Base-by-base conservation (phyloP, 1,140 invertebrate species). In the Drosophila triauraria region DNA sequence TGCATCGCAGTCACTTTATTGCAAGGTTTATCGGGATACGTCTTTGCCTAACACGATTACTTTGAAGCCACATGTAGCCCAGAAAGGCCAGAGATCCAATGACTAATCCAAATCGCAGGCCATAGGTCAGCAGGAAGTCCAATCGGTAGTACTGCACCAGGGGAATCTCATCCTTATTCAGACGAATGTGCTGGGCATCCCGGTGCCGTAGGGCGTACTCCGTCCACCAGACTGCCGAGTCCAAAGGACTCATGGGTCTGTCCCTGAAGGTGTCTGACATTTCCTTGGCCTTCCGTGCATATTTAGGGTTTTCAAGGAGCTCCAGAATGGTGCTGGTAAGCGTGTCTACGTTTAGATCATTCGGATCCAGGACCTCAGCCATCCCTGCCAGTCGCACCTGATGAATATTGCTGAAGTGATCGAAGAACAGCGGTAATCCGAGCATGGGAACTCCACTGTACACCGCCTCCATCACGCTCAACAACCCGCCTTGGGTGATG, bases 221-320 rank as follows among this genome's bases (percentile, higher is more conserved):
- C 0, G 94, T 93, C 95, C 95, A 95, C 90, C 94, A 95, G 13
- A 95, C 91, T 3, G 95, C 94, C 2, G 93, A 94, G 7, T 95
- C 94, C 53, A 94, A 53, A 0, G 94, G 93, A 12, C 91, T 82
- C 62, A 93, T 71, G 1, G 95, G 94, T 30, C 94, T 91, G 76
- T 95, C 95, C 46, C 78, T 91, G 64, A 95, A 95, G 6, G 92
- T 75, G 35, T 64, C 59, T 0, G 94, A 95, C 10, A 95, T 67
- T 92, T 93, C 58, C n/a, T 60, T 57, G 1, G 77, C 81, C 1
- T 40, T 68, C 3, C 2, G 1, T 0, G 44, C 15, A 13, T 84
- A 84, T 0, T 4, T 25, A 0, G 70, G 63, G 13, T 69, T 71
- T 8, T 67, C 46, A 1, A 86, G 13, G 6, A 85, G 30, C 1